Conservation (phyloP, 2,113 vertebrate species). For the Mesoclemmys tuberculata region DNA sequence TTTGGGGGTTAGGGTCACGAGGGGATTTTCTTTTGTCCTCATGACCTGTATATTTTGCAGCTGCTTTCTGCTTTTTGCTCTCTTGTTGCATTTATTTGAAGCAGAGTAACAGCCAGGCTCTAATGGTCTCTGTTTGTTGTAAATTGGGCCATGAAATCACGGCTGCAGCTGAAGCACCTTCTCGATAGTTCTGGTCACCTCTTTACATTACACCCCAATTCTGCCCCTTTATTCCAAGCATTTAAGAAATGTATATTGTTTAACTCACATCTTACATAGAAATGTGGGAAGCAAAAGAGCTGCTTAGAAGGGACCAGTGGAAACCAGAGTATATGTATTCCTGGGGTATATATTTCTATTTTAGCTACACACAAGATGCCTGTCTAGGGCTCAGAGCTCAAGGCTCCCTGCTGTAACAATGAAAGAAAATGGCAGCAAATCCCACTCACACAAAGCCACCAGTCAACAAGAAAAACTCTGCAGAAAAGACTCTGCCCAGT, state of each 20-base stretch:
- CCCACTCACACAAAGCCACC: background rate
- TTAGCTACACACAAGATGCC: background rate
- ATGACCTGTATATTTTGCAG: constrained; percentile 1
- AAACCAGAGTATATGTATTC: background rate
- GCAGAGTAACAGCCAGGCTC: background rate
- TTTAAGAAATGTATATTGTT: background rate
- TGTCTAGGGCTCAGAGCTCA: too few relatives aligned
- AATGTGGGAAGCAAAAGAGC: background rate
- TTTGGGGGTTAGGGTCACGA: constrained; percentile 4
- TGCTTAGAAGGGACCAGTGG: background rate
- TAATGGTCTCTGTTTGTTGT: background rate
- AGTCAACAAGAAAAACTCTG: background rate
- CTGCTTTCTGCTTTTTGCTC: background rate
- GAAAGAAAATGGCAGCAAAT: background rate
- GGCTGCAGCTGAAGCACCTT: background rate
- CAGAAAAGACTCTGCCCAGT: background rate
- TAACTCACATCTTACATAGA: background rate
- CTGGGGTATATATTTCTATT: too few relatives aligned
- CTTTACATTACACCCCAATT: background rate
- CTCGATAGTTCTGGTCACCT: background rate
- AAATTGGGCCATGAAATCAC: accelerated
- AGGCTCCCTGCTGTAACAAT: background rate
- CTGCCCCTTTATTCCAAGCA: background rate
- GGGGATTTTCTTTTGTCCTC: constrained; percentile 31
- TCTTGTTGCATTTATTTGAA: background rate